Base-by-base conservation (phyloP, 2,888 invertebrate genomes). In the Meteorus cinctellus region DNA sequence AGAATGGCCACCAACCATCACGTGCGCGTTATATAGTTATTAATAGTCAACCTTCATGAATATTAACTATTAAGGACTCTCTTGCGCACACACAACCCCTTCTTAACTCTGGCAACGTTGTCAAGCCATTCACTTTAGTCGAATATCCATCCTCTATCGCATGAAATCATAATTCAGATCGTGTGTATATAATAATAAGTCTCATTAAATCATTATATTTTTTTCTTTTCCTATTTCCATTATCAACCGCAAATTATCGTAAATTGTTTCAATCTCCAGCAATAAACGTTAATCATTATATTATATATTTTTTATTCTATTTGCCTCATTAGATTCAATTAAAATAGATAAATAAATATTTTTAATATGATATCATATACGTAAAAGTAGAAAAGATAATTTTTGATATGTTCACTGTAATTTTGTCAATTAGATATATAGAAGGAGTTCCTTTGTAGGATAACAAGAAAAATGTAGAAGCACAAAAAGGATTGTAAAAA, bases 11-110 rank as follows among this genome's bases (percentile, higher is more conserved):
- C 75, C 74, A 72, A 63, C 74, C 80, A 82, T 81, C 83, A 81
- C 81, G 80, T 84, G 82, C 79, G 74, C 62, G 62, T 74, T 79
- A 83, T 55, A 55, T 55, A 55, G 55, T 87, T 87, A 87, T 87
- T 87, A 84, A 87, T 87, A 87, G 87, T 82, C 87, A 87, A 86
- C 87, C 87, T 87, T 87, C 87, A 85, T 87, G 85, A 87, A 87
- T 87, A 80, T 87, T 86, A 84, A 87, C 83, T 82, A 84, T 87
- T 85, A 83, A 84, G 84, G 83, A 84, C 85, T 85, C 84, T 85
- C 84, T 81, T 81, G 81, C 55, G 19, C 55, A 55, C n/a, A 19
- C 19, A 80, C 80, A 81, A 79, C 82, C 80, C 72, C 77, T 72
- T 67, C 62, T 71, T 74, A 72, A 70, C 60, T 31, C 63, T 60